Evolutionary conservation across 2,113 vertebrate species (phyloP).

Genomic region (Meleagris gallopavo): DNA sequence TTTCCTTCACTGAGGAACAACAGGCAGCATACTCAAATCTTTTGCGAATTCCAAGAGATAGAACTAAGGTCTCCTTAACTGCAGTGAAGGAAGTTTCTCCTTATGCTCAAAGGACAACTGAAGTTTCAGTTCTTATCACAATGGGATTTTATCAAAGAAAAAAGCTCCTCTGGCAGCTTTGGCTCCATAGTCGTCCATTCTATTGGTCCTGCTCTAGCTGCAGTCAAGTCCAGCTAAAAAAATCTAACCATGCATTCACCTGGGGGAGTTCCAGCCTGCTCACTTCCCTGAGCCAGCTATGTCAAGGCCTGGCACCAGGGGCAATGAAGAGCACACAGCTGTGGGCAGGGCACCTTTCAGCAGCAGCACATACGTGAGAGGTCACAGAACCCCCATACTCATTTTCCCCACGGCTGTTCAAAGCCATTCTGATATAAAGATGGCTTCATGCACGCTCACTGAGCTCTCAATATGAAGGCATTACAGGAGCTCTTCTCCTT

Average conservation of each 20-base stretch:
- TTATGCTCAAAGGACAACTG: not conserved
- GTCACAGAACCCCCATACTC: not conserved
- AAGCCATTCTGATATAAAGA: not conserved
- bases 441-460: not conserved
- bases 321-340: not conserved
- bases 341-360: not conserved
- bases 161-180: not conserved
- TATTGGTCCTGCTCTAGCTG: not conserved
- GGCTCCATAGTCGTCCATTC: not conserved
- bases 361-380: not conserved
- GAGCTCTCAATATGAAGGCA: not conserved
- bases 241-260: not conserved
- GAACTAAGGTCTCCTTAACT: not conserved
- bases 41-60: not conserved
- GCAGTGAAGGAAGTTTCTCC: not conserved
- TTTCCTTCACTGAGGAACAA: not conserved
- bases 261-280: not conserved
- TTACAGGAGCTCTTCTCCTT: not conserved
- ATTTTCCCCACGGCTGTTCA: not conserved
- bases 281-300: not conserved
- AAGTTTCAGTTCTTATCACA: not conserved
- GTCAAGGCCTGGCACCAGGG: not conserved
- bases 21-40: not conserved
- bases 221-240: not conserved
- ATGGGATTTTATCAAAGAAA: fast-evolving